Percentiles rank a stretch among this genome's conserved stretches.
These are phyloP conservation scores for Drosophila rellima DNA, from an alignment of 2,888 invertebrate species.

Conservation along the genomic window DNA sequence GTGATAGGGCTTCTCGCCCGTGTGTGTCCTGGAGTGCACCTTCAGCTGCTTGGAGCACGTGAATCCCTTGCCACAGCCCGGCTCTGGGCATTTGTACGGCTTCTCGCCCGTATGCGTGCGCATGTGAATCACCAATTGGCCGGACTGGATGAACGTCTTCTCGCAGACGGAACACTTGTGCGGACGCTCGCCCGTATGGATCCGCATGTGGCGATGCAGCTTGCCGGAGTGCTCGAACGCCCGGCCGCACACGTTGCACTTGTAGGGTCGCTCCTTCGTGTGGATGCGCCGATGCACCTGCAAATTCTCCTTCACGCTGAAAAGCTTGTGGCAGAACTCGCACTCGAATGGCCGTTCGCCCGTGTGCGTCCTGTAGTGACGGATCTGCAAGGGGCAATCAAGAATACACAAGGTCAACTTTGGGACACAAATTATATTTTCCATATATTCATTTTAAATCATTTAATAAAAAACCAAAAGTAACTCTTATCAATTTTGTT, in stretches of 20 bases:
- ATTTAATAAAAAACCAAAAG: too few relatives aligned
- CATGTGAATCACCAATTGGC: slow-evolving; percentile 96
- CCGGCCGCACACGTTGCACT: slow-evolving; percentile 94
- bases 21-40: slow-evolving; percentile 96
- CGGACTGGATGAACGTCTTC: slow-evolving; percentile 96
- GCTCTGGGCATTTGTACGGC: slow-evolving; percentile 93
- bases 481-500: too few relatives aligned
- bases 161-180: slow-evolving; percentile 95
- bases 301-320: slow-evolving; percentile 96
- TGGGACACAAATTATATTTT: too few relatives aligned
- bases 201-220: slow-evolving; percentile 95
- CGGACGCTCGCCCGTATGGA: slow-evolving; percentile 95
- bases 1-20: slow-evolving; percentile 95
- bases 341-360: slow-evolving; percentile 96
- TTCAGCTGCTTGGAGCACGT: slow-evolving; percentile 96
- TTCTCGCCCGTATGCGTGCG: slow-evolving; percentile 95
- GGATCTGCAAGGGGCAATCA: slow-evolving; percentile 81
- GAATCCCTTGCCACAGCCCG: slow-evolving; percentile 95
- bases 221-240: slow-evolving; percentile 97
- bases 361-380: slow-evolving; percentile 95
- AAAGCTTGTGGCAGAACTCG: slow-evolving; percentile 96
- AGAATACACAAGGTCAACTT: too few relatives aligned
- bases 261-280: slow-evolving; percentile 96
- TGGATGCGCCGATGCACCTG: slow-evolving; percentile 96
- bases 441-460: too few relatives aligned